A percentile compares a stretch with the other conserved stretches of the same genome.
Evolutionary conservation across 2,797 vertebrate species (phyloP).

Genomic region (Macropodus opercularis): DNA sequence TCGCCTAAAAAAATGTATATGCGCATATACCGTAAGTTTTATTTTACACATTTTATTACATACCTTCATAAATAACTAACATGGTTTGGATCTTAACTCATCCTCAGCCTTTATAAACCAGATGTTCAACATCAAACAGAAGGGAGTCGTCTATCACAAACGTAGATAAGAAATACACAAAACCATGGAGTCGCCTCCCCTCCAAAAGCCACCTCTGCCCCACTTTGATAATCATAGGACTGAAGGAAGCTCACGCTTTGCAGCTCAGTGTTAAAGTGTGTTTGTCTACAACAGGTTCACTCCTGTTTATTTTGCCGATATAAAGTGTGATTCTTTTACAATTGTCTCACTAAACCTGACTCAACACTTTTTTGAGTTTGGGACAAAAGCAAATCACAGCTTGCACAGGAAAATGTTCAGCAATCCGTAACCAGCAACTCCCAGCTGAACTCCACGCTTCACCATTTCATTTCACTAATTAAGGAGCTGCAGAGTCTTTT

Average conservation of each 20-base stretch:
- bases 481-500: constrained; percentile 31
- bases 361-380: neutral
- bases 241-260: constrained; percentile 43
- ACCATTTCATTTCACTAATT: constrained; percentile 54
- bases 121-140: constrained; percentile 56
- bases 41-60: too few species aligned
- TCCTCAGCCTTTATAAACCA: constrained; percentile 33
- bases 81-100: too few species aligned
- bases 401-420: constrained; percentile 13
- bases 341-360: neutral
- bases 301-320: neutral
- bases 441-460: constrained; percentile 11
- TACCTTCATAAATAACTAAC: too few species aligned
- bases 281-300: too few species aligned
- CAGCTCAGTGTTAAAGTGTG: constrained; percentile 35
- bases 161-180: constrained; percentile 34
- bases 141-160: constrained; percentile 41
- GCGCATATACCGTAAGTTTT: too few species aligned
- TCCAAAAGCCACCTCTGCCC: constrained; percentile 63
- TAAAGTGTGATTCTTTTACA: neutral
- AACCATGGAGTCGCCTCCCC: constrained; percentile 40
- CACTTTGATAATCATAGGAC: constrained; percentile 77
- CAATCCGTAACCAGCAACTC: constrained; percentile 1
- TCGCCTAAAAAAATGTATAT: too few species aligned
- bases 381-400: constrained; percentile 2